Conservation (phyloP, 2,797 vertebrate genomes). For the Lepilemur ruficaudatus region DNA sequence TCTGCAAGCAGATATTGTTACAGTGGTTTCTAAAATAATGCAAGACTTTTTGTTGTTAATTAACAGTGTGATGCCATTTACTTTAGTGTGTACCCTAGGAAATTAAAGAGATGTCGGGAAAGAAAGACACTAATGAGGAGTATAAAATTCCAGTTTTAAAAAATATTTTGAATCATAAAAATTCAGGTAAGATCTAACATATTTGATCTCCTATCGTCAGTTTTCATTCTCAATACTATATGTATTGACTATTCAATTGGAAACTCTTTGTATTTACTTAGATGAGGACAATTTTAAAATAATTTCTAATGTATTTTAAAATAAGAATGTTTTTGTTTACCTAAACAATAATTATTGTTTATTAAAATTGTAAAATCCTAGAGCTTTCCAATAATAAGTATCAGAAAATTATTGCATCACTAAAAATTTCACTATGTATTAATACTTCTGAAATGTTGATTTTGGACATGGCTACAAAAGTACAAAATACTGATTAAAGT, state of each 20-base stretch:
- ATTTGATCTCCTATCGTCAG: background rate
- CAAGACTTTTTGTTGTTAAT: background rate
- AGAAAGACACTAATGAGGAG: background rate
- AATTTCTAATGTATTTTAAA: background rate
- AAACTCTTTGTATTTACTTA: background rate
- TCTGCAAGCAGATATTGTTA: background rate
- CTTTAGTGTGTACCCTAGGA: background rate
- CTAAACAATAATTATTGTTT: conserved; percentile 14
- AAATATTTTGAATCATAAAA: background rate
- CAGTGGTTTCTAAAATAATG: background rate
- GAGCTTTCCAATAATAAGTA: background rate
- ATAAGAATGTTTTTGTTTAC: background rate
- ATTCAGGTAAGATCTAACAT: background rate
- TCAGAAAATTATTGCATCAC: background rate
- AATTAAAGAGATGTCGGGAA: background rate
- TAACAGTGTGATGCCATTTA: background rate
- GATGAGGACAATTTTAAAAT: background rate
- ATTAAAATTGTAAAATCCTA: background rate
- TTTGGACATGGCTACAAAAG: background rate
- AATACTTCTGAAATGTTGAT: background rate
- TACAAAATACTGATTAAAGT: background rate
- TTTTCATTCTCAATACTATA: background rate
- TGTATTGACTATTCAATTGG: background rate
- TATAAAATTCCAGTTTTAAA: background rate
- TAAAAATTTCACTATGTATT: background rate